Base-by-base conservation (phyloP, 2,888 invertebrate genomes). In the Platypus cylindrus region DNA sequence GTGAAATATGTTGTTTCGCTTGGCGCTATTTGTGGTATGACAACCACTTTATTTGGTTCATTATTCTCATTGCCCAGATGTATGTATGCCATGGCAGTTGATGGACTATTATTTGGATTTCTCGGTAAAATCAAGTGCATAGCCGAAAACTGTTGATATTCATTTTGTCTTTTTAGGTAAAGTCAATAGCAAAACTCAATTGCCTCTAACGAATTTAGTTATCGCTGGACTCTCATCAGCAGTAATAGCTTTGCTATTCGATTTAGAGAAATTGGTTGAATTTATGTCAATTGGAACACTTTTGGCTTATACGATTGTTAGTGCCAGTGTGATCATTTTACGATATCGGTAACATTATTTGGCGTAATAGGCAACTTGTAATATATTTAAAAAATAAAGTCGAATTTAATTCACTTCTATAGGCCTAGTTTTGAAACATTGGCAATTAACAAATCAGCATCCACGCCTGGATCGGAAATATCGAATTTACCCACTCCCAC, bases 221-320 rank as follows among this genome's bases (percentile, higher is more conserved):
- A 71, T 86, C 34, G 79, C 84, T n/a, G 85, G 86, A 0, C 43
- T 80, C 11, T 64, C 75, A 16, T 80, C 84, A 30, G 83, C 82
- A 2, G 36, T 82, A 0, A 77, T 91, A 43, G 89, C 91, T 3
- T 62, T 91, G 24, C 58, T 90, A 22, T 85, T 91, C 52, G 90
- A 93, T 60, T 68, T 93, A 46, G 78, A 85, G 48, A 87, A 87
- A 47, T 65, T 93, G 25, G 89, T 93, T 0, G 90, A 93, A 55
- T 90, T 93, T 55, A 89, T 93, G 86, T 90, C 90, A 2, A 91
- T 93, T 51, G 86, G 86, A 0, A 87, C 86, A 0, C 65, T 89
- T 32, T 60, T 87, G 48, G 87, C 89, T 0, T 91, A 91, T 56
- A 89, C 89, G 2, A 87, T 91, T 43, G 91, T 93, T 3, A 86